Percentiles rank a stretch among this genome's conserved stretches.
Evolutionary conservation across 2,888 invertebrate species (phyloP).

Genomic region (Ceratothoa steindachneri): DNA sequence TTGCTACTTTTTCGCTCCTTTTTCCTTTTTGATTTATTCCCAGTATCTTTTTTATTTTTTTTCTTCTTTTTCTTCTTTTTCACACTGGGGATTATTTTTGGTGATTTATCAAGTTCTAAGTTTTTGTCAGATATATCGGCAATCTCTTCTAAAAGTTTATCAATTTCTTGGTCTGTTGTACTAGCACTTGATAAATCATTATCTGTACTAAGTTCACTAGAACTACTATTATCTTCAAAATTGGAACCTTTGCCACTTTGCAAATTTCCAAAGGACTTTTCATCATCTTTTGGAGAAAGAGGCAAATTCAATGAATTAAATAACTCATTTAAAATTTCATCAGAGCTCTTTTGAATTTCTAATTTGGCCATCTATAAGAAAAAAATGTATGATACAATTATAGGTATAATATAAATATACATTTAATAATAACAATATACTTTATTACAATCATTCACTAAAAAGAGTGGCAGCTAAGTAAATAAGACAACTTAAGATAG

Average conservation of each 20-base stretch:
- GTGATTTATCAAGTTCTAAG: background rate
- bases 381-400: too few relatives aligned
- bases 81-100: background rate
- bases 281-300: conserved; percentile 17
- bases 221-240: background rate
- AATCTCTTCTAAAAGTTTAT: conserved; percentile 1
- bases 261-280: background rate
- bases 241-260: background rate
- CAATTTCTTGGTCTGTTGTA: background rate
- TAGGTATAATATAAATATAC: too few relatives aligned
- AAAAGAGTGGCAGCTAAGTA: too few relatives aligned
- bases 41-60: conserved; percentile 14
- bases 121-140: background rate
- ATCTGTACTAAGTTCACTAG: background rate
- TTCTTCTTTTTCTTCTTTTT: conserved; percentile 35
- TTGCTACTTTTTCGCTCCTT: conserved; percentile 16
- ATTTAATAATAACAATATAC: too few relatives aligned
- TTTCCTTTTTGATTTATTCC: conserved; percentile 20
- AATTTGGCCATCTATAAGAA: conserved; percentile 25
- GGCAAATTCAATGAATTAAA: conserved; percentile 32
- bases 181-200: background rate
- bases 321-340: conserved; percentile 33
- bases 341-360: conserved; percentile 27
- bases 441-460: too few relatives aligned
- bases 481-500: too few relatives aligned